Evolutionary conservation across 2,113 vertebrate species (phyloP).

Genomic region (Trematomus loennbergii): DNA sequence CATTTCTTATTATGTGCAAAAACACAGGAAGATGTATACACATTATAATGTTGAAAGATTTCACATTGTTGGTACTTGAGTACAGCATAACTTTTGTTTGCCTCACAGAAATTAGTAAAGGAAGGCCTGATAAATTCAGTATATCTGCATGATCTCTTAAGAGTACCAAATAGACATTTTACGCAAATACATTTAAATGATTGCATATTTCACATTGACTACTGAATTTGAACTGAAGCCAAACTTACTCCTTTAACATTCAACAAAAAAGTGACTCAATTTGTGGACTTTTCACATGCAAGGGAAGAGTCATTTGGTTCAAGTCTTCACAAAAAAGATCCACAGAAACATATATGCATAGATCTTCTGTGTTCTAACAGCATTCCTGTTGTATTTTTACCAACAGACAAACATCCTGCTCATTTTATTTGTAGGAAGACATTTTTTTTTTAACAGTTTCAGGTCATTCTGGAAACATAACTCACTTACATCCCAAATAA

Average conservation of each 20-base stretch:
- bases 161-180: neutral
- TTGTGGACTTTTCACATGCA: conserved; percentile 55
- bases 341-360: neutral
- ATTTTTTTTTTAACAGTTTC: conserved; percentile 9
- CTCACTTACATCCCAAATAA: neutral
- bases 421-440: neutral
- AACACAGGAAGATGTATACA: conserved; percentile 2
- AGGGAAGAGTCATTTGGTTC: conserved; percentile 16
- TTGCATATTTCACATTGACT: conserved; percentile 47
- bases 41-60: neutral
- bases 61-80: conserved; percentile 45
- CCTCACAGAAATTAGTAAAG: neutral
- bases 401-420: conserved; percentile 14
- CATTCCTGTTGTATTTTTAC: neutral
- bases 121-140: neutral
- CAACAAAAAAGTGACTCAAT: conserved; percentile 44
- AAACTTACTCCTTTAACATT: conserved; percentile 42
- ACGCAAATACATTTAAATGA: neutral
- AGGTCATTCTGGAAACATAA: neutral
- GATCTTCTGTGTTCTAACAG: neutral
- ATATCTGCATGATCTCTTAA: conserved; percentile 18
- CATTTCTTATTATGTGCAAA: conserved; percentile 22
- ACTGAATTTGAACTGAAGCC: conserved; percentile 4
- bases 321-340: neutral
- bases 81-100: conserved; percentile 40